These are phyloP conservation scores for Aramus guarauna DNA, from an alignment of 2,113 vertebrate genomes.

Conservation along the genomic window DNA sequence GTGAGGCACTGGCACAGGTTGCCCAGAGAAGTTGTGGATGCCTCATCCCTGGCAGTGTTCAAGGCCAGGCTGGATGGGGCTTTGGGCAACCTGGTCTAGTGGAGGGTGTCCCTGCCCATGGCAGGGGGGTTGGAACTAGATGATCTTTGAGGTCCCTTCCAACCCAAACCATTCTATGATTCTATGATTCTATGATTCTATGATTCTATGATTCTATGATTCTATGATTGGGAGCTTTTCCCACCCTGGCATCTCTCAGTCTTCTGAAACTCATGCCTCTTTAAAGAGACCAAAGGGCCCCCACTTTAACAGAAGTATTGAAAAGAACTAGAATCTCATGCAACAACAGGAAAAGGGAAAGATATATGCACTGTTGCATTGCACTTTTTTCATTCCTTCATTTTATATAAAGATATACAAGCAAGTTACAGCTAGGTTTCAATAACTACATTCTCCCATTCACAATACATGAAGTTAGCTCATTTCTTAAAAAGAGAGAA, in stretches of 20 bases:
- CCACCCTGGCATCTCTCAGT: not conserved
- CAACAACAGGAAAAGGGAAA: not conserved
- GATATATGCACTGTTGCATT: not conserved
- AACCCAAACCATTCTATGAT: too few relatives aligned
- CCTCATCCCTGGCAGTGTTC: too few relatives aligned
- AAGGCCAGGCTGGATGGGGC: too few relatives aligned
- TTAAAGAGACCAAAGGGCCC: not conserved
- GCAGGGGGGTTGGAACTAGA: too few relatives aligned
- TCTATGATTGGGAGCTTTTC: not conserved
- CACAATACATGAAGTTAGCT: not conserved
- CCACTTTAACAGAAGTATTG: not conserved
- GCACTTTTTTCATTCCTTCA: not conserved
- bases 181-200: too few relatives aligned
- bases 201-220: too few relatives aligned
- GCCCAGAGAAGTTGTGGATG: too few relatives aligned
- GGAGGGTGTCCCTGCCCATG: too few relatives aligned
- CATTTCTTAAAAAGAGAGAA: not conserved
- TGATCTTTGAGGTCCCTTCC: too few relatives aligned
- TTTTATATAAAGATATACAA: not conserved
- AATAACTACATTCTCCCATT: not conserved
- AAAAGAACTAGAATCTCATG: not conserved
- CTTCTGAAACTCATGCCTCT: not conserved
- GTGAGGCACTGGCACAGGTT: too few relatives aligned
- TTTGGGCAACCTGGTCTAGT: too few relatives aligned
- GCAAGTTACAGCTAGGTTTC: not conserved